These are phyloP conservation scores for Tinea pellionella DNA, from an alignment of 2,888 invertebrate genomes.

Conservation along the genomic window DNA sequence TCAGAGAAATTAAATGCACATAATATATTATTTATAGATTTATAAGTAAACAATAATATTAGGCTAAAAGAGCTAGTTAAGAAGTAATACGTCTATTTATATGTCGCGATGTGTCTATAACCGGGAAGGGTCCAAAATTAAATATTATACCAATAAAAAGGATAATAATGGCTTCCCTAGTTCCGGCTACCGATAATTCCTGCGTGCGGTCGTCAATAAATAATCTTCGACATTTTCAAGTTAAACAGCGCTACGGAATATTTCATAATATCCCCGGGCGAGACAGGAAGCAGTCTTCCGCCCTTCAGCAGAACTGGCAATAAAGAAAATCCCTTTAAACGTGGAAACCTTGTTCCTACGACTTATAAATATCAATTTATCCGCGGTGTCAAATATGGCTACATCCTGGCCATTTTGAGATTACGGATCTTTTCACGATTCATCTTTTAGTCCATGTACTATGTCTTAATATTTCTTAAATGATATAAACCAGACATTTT, in stretches of 20 bases:
- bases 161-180: constrained; percentile 61
- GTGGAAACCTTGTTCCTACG: constrained; percentile 51
- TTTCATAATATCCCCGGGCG: constrained; percentile 60
- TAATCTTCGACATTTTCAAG: constrained; percentile 66
- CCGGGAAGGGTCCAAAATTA: constrained; percentile 56
- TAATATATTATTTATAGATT: neutral
- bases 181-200: constrained; percentile 63
- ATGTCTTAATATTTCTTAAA: constrained; percentile 19
- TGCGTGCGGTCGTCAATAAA: constrained; percentile 51
- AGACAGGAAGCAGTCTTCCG: constrained; percentile 53
- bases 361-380: constrained; percentile 70
- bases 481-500: constrained; percentile 24
- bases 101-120: constrained; percentile 20
- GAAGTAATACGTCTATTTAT: constrained; percentile 6
- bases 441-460: constrained; percentile 30
- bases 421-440: constrained; percentile 50
- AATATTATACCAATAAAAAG: constrained; percentile 70
- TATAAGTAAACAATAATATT: neutral
- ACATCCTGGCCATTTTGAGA: constrained; percentile 55
- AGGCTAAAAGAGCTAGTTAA: neutral
- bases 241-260: constrained; percentile 47
- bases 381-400: constrained; percentile 58
- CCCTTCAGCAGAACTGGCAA: constrained; percentile 53
- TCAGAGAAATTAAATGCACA: neutral
- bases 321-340: constrained; percentile 68